Conservation (phyloP, 2,113 vertebrate species). For the Periophthalmodon schlosseri region DNA sequence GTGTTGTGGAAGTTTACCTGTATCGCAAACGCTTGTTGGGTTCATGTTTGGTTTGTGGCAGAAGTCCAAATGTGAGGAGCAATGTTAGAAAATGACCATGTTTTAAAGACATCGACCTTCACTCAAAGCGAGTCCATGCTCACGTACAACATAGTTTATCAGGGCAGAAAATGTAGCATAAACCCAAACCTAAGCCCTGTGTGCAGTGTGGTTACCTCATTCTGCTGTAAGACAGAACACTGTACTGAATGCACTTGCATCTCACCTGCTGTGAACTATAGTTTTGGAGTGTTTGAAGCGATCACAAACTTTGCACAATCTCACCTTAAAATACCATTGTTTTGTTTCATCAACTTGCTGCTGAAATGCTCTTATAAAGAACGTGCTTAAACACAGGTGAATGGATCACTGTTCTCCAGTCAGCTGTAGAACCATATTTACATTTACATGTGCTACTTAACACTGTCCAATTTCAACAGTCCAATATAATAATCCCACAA, state of each 20-base stretch:
- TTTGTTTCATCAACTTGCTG: constrained; percentile 54
- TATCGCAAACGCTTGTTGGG: constrained; percentile 69
- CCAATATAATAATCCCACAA: constrained; percentile 72
- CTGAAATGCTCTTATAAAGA: constrained; percentile 35
- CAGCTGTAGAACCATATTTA: constrained; percentile 55
- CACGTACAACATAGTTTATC: constrained; percentile 60
- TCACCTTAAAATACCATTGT: constrained; percentile 55
- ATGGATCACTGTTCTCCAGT: constrained; percentile 53
- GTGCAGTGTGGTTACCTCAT: constrained; percentile 50
- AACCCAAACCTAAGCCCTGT: constrained; percentile 60
- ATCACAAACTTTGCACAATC: constrained; percentile 66
- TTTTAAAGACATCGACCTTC: constrained; percentile 41
- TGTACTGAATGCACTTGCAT: constrained; percentile 53
- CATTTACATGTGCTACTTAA: constrained; percentile 76
- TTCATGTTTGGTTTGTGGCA: constrained; percentile 46
- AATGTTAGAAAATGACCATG: constrained; percentile 52
- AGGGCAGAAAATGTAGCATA: constrained; percentile 81
- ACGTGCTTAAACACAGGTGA: constrained; percentile 48
- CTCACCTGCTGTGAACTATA: constrained; percentile 48
- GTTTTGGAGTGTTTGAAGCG: constrained; percentile 58
- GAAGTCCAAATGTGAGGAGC: constrained; percentile 51
- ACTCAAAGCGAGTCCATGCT: constrained; percentile 53
- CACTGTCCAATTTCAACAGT: constrained; percentile 78
- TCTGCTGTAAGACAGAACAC: constrained; percentile 53
- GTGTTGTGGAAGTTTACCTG: constrained; percentile 72